Evolutionary conservation across 2,797 vertebrate genomes (phyloP).

Genomic region (Erpetoichthys calabaricus): DNA sequence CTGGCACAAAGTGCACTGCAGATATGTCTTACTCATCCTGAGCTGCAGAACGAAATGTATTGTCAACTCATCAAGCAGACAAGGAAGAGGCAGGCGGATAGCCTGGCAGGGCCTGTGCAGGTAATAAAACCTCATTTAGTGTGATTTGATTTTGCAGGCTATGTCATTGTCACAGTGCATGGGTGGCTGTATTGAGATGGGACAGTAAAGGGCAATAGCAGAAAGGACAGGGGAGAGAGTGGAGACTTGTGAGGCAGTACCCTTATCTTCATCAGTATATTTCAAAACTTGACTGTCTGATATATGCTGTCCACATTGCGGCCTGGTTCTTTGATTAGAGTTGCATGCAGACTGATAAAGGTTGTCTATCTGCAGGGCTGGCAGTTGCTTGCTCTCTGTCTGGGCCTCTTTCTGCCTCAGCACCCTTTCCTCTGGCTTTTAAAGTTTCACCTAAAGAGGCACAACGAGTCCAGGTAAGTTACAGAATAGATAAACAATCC

Average conservation of each 20-base stretch:
- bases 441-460: conserved; percentile 74
- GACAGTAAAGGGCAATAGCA: too few relatives aligned
- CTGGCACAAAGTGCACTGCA: conserved; percentile 92
- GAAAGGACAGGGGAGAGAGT: too few relatives aligned
- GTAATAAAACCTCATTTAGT: conserved; percentile 29
- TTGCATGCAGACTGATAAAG: neutral
- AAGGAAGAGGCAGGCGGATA: conserved; percentile 66
- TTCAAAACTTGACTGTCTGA: neutral
- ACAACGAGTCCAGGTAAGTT: conserved; percentile 75
- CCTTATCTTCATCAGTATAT: too few relatives aligned
- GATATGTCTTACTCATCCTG: conserved; percentile 83
- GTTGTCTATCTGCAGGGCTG: conserved; percentile 61
- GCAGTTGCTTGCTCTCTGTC: conserved; percentile 87
- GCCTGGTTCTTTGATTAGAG: too few relatives aligned
- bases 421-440: conserved; percentile 91
- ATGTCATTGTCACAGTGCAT: too few relatives aligned
- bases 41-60: conserved; percentile 93
- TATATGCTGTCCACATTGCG: neutral
- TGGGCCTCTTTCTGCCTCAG: conserved; percentile 86
- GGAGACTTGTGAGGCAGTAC: neutral
- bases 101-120: conserved; percentile 75
- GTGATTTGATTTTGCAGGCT: too few relatives aligned
- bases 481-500: neutral
- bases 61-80: conserved; percentile 96
- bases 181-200: too few relatives aligned